These are phyloP conservation scores for Vombatus ursinus DNA, from an alignment of 2,113 vertebrate genomes.

Conservation along the genomic window DNA sequence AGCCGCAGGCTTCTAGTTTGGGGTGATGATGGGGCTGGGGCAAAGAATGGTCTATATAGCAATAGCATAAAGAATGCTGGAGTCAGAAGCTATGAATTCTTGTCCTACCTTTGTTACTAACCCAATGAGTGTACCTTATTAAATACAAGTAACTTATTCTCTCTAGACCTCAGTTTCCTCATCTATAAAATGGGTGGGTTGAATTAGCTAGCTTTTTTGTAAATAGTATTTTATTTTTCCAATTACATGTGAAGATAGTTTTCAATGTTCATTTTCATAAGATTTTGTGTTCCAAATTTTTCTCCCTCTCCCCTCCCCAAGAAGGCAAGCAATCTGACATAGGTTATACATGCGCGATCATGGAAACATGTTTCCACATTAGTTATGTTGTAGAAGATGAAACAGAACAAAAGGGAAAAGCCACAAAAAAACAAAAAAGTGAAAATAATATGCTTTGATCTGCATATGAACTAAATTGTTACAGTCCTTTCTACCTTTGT, in stretches of 20 bases:
- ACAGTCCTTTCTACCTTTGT: not conserved
- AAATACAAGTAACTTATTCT: not conserved
- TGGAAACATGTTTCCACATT: no score
- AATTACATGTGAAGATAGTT: no score
- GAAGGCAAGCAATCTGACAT: no score
- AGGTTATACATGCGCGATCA: no score
- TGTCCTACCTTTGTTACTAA: not conserved
- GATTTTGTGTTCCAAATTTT: no score
- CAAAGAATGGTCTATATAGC: not conserved
- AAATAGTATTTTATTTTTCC: no score
- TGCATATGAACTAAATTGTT: not conserved
- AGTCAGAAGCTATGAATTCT: not conserved
- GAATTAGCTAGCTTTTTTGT: not conserved
- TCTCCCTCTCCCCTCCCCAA: no score
- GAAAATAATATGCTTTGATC: no score
- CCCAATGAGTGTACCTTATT: not conserved
- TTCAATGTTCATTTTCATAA: no score
- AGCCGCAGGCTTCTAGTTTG: conserved; percentile 34
- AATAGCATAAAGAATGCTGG: not conserved
- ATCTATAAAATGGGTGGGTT: conserved; percentile 5
- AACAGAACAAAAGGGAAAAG: no score
- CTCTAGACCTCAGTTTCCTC: not conserved
- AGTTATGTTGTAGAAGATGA: no score
- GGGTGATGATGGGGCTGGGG: conserved; percentile 31
- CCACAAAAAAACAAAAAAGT: no score